Evolutionary conservation across 2,797 vertebrate genomes (phyloP).

Genomic region (Intellagama lesueurii): DNA sequence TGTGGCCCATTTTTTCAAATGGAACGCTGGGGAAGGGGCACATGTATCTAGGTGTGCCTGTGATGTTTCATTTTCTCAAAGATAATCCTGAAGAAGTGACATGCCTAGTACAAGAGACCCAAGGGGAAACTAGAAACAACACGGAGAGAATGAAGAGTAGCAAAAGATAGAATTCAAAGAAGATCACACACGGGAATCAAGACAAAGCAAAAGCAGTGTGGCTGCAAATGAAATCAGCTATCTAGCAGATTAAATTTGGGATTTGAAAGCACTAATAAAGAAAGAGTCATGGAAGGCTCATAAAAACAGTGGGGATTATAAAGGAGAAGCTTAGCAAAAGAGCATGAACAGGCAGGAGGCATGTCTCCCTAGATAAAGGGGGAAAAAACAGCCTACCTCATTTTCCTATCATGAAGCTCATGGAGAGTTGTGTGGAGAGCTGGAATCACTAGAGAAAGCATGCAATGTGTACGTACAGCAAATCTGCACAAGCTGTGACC

Average conservation of each 20-base stretch:
- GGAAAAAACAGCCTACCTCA: neutral
- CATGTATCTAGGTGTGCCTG: too few relatives aligned
- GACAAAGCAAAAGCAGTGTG: conserved; percentile 49
- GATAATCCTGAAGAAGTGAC: conserved; percentile 48
- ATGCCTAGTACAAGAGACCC: conserved; percentile 46
- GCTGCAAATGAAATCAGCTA: conserved; percentile 55
- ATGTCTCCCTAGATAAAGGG: neutral
- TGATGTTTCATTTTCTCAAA: conserved; percentile 26
- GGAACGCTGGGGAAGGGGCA: neutral
- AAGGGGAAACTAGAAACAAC: conserved; percentile 3
- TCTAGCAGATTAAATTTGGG: conserved; percentile 60
- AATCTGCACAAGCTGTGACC: neutral
- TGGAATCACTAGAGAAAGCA: neutral
- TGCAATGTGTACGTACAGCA: neutral
- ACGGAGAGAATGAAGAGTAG: conserved; percentile 7
- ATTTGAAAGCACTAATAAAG: conserved; percentile 59
- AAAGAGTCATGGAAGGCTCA: conserved; percentile 10
- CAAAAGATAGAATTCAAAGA: conserved; percentile 39
- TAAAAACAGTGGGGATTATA: conserved; percentile 51
- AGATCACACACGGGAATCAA: conserved; percentile 41
- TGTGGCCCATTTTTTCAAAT: conserved; percentile 35
- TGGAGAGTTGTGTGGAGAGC: rapidly evolving
- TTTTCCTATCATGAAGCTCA: neutral
- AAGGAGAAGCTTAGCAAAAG: conserved; percentile 32
- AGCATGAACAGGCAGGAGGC: neutral